Evolutionary conservation across 2,797 vertebrate genomes (phyloP), one percentile per base, ranked within the genome.

Genomic region (Esox lucius): DNA sequence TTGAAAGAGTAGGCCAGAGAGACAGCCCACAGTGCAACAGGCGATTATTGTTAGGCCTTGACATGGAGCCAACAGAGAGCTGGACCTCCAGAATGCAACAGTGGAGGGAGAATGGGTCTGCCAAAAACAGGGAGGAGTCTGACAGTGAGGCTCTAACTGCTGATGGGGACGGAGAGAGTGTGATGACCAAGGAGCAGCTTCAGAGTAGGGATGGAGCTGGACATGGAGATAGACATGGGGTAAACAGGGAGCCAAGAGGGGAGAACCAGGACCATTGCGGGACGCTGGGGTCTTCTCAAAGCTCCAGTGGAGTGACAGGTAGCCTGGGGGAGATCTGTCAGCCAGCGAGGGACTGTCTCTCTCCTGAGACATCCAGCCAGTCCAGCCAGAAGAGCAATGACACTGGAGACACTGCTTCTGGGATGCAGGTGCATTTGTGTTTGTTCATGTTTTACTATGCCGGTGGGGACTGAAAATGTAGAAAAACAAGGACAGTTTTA

Each of bases 261-360:
- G 88, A 91, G 15, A 53, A 48, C 24, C 84, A 70, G 79, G 88
- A 91, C 48, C 80, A 75, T 42, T 87, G 81, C 4, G 75, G 77
- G 16, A 65, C 73, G 1, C 56, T 53, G 2, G 86, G 82, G 0
- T 89, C 90, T 59, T 91, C 92, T 75, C 90, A 92, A 33, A 92
- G 90, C 78, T 92, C 90, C 81, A 93, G 91, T n/a, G 91, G 94
- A 65, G 91, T 93, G 35, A 92, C 90, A 11, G 91, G 88, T 51
- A 93, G 90, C 69, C 56, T 90, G 22, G 83, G 78, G 39, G 87
- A 89, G 56, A 78, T 80, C 49, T 84, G 71, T 15, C 85, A 75
- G 28, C 70, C 72, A 75, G 88, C 91, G 74, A 84, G 86, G 81
- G 90, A 85, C 72, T 85, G 80, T 22, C 72, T 85, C 75, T 93